These are phyloP conservation scores for Asarcornis scutulata DNA, from an alignment of 2,113 vertebrate species.

Conservation along the genomic window DNA sequence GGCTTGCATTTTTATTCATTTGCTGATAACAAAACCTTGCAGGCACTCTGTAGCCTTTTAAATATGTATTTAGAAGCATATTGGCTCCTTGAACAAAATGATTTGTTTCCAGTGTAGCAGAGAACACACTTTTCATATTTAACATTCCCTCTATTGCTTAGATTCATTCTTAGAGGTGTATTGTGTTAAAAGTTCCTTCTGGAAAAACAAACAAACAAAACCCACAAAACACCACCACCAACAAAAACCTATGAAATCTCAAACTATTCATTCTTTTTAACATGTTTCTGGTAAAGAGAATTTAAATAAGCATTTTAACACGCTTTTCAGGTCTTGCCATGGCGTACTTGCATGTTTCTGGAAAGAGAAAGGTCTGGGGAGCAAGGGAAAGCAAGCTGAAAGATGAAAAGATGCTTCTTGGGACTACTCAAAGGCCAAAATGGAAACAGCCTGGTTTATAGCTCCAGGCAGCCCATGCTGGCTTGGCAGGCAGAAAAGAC, in stretches of 20 bases:
- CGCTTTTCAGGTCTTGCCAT: background rate
- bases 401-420: accelerated
- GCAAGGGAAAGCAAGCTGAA: background rate
- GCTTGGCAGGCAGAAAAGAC: background rate
- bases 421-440: background rate
- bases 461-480: background rate
- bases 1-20: background rate
- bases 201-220: background rate
- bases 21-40: background rate
- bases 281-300: background rate
- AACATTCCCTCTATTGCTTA: background rate
- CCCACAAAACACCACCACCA: no score
- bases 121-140: background rate
- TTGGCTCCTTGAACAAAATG: background rate
- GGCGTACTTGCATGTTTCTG: background rate
- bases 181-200: background rate
- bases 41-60: background rate
- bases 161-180: background rate
- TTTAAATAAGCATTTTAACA: background rate
- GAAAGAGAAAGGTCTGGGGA: background rate
- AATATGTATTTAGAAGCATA: background rate
- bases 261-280: background rate
- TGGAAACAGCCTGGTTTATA: background rate
- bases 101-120: background rate
- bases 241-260: background rate